A percentile compares a stretch with the other conserved stretches of the same genome.
Conservation (phyloP, 2,888 invertebrate species). For the Mylabris sibirica region DNA sequence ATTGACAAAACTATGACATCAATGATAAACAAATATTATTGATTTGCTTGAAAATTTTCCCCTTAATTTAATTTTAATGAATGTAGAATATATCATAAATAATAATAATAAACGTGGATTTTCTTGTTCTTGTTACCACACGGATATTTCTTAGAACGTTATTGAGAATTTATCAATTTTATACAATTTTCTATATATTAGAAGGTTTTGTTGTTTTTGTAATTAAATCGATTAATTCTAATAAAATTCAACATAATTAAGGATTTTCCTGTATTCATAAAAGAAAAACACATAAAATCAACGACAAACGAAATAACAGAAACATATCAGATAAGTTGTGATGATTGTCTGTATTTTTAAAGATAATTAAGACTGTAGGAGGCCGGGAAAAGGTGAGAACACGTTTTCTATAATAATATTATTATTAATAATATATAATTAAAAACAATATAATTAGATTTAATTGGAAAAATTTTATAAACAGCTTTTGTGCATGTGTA, state of each 20-base stretch:
- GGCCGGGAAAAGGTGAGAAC: neutral
- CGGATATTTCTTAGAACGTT: neutral
- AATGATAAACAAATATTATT: conserved; percentile 10
- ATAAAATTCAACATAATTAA: neutral
- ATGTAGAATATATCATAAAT: neutral
- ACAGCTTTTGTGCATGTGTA: conserved; percentile 47
- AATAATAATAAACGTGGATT: neutral
- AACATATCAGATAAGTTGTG: neutral
- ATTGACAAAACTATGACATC: neutral
- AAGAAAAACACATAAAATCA: neutral
- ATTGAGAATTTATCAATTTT: neutral
- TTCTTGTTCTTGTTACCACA: neutral
- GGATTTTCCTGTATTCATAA: neutral
- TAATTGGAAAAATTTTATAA: conserved; percentile 28
- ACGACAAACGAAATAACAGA: neutral
- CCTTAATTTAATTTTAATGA: neutral
- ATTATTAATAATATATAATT: neutral
- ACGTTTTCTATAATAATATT: neutral
- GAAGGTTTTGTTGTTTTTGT: no score
- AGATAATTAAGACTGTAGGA: conserved; percentile 2
- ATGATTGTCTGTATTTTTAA: conserved; percentile 8
- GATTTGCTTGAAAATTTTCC: neutral
- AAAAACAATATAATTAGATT: conserved; percentile 9
- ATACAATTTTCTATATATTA: neutral
- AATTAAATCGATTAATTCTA: neutral